Evolutionary conservation across 2,113 vertebrate genomes (phyloP).

Genomic region (Polyodon spathula): DNA sequence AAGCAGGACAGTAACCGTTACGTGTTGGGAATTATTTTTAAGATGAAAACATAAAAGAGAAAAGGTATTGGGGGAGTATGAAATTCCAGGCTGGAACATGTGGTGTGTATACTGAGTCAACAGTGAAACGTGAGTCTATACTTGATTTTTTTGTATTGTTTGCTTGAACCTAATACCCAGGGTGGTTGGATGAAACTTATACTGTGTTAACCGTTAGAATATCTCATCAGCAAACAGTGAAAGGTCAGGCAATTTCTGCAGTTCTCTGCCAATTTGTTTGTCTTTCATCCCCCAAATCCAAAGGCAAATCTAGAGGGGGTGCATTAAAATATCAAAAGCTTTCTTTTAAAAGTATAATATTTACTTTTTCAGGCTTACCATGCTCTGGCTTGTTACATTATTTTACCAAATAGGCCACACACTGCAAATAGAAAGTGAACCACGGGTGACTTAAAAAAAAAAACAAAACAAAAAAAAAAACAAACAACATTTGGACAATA

Average conservation of each 20-base stretch:
- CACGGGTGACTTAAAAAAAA: too few species aligned
- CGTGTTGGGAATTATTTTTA: constrained; percentile 32
- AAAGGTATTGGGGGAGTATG: constrained; percentile 38
- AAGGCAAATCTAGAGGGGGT: constrained; percentile 34
- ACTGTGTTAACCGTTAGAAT: constrained; percentile 36
- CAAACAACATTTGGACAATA: too few species aligned
- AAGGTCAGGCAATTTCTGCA: constrained; percentile 48
- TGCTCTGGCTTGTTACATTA: constrained; percentile 5
- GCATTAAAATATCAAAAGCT: constrained; percentile 34
- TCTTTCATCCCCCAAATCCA: constrained; percentile 63
- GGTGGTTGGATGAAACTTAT: constrained; percentile 28
- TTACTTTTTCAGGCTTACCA: constrained; percentile 31
- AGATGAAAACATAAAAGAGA: constrained; percentile 21
- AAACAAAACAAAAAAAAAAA: too few species aligned
- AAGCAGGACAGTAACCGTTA: constrained; percentile 50
- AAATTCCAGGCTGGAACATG: constrained; percentile 52
- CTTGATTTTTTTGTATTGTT: constrained; percentile 37
- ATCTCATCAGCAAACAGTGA: constrained; percentile 44
- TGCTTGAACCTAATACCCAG: constrained; percentile 48
- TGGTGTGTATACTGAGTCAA: constrained; percentile 60
- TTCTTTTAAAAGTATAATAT: constrained; percentile 36
- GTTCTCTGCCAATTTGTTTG: constrained; percentile 42
- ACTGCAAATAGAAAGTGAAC: too few species aligned
- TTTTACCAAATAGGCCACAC: background rate
- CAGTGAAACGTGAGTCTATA: constrained; percentile 58